Conservation (phyloP, 2,888 invertebrate genomes). For the Ashinkailepas kermadecensis region DNA sequence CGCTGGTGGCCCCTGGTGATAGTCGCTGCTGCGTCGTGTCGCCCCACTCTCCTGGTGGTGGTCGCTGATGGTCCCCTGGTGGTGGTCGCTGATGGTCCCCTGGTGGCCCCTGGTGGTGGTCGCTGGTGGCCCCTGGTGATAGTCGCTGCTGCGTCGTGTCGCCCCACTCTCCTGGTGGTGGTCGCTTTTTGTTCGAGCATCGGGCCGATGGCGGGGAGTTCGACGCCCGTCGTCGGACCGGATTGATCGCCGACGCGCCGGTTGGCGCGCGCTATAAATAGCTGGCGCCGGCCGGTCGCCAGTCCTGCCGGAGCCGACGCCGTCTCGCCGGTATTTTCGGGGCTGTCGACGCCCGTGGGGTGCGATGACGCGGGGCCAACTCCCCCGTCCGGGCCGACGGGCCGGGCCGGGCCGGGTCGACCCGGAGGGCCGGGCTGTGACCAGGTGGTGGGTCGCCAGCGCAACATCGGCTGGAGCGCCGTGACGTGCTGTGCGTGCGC, state of each 20-base stretch:
- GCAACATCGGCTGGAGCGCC: no score
- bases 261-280: neutral
- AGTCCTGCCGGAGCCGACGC: neutral
- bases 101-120: neutral
- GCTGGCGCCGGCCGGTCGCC: neutral
- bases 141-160: neutral
- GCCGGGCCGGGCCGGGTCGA: neutral
- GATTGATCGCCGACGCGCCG: neutral
- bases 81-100: no score
- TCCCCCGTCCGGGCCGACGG: no score
- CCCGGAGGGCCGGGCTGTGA: no score
- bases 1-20: no score
- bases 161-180: neutral
- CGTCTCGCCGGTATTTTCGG: neutral
- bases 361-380: neutral
- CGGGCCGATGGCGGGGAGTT: neutral
- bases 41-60: no score
- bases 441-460: no score
- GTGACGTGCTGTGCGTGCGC: no score
- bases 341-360: neutral
- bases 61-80: no score
- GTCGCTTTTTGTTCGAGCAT: constrained; percentile 6
- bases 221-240: neutral
- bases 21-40: no score
- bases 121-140: neutral